phyloP scores from a whole-genome alignment of 2,797 vertebrate species.

The Anas flavirostris region DNA sequence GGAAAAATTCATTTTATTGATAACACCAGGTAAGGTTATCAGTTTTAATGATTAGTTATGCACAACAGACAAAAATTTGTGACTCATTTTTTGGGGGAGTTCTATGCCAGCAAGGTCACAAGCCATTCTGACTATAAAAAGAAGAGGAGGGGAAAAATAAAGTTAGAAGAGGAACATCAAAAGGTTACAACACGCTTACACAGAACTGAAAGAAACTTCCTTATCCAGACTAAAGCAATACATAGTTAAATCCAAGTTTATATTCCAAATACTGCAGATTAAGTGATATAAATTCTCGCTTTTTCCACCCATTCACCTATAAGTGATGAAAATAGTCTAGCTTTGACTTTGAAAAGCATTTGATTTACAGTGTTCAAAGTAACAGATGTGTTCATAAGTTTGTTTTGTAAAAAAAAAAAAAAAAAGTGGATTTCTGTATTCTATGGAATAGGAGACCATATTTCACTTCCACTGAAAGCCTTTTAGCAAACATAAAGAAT shows the following conservation, averaged over 20 bases:
- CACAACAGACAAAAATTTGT: not conserved
- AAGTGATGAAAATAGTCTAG: not conserved
- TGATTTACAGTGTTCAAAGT: not conserved
- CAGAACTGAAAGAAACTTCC: not conserved
- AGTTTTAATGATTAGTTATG: not conserved
- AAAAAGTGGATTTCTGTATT: not conserved
- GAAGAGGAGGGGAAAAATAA: not conserved
- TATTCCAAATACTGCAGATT: not conserved
- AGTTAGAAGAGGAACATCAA: not conserved
- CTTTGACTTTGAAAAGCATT: not conserved
- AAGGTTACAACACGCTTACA: not conserved
- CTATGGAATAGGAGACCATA: not conserved
- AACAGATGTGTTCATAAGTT: not conserved
- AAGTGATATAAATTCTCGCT: not conserved
- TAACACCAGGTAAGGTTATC: fast-evolving
- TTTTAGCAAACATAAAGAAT: not conserved
- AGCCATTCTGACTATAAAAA: not conserved
- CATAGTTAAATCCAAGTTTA: not conserved
- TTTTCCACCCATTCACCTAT: not conserved
- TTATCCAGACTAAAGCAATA: not conserved
- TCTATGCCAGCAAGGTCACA: not conserved
- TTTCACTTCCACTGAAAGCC: not conserved
- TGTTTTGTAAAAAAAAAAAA: not conserved
- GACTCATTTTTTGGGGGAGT: not conserved
- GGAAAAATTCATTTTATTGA: not conserved